Conservation (phyloP, 2,113 vertebrate genomes). For the Tetraodon nigroviridis region DNA sequence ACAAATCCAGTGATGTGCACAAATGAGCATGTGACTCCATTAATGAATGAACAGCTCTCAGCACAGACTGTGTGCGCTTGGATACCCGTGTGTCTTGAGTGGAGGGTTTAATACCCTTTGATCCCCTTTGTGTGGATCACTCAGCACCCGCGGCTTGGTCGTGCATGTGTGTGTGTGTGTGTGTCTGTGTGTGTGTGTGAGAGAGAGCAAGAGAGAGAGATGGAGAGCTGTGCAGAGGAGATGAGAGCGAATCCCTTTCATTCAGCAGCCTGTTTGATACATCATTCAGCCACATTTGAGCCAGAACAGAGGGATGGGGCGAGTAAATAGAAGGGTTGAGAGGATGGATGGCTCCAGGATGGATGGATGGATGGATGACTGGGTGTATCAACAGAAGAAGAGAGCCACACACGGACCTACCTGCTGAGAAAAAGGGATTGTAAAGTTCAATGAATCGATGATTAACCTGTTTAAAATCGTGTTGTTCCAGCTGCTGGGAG, state of each 20-base stretch:
- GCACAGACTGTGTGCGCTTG: slow-evolving; percentile 3
- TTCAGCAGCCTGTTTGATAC: slow-evolving; percentile 59
- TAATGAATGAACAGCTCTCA: slow-evolving; percentile 62
- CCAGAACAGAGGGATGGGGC: slow-evolving; percentile 1
- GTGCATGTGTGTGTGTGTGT: background rate
- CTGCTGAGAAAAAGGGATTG: too few species aligned
- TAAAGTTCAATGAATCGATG: too few species aligned
- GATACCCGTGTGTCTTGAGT: slow-evolving; percentile 8
- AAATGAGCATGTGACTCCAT: slow-evolving; percentile 47
- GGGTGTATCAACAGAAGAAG: background rate
- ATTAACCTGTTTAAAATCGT: too few species aligned
- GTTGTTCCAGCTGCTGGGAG: too few species aligned
- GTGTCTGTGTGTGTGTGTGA: background rate
- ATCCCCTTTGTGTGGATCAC: slow-evolving; percentile 37
- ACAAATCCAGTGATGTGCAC: slow-evolving; percentile 38
- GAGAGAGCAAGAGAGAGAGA: background rate
- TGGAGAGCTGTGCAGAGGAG: slow-evolving; percentile 12
- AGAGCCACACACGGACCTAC: slow-evolving; percentile 7
- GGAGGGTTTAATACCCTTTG: slow-evolving; percentile 43
- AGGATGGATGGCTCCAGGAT: slow-evolving; percentile 1
- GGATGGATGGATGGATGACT: background rate
- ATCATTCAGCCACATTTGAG: slow-evolving; percentile 47
- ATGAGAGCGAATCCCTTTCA: slow-evolving; percentile 50
- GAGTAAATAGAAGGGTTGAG: slow-evolving; percentile 7
- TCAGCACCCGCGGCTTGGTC: slow-evolving; percentile 22